phyloP scores from a whole-genome alignment of 2,797 vertebrate species.

The Limosa lapponica region DNA sequence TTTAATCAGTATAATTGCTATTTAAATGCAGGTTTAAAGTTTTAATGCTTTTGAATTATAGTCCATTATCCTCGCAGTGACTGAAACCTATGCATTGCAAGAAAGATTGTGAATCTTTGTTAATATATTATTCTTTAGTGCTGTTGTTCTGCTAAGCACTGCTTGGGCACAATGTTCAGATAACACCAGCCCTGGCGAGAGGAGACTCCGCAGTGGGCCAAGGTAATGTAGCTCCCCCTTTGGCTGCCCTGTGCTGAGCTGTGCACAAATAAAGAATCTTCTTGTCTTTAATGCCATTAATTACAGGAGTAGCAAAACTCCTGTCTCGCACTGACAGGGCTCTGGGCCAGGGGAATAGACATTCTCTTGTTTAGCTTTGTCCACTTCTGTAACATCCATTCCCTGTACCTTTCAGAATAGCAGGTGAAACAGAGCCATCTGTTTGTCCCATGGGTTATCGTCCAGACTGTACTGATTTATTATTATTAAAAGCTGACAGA shows the following conservation, averaged over 20 bases:
- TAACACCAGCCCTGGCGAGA: neutral
- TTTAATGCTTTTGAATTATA: constrained; percentile 35
- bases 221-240: neutral
- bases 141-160: neutral
- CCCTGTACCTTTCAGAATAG: neutral
- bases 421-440: neutral
- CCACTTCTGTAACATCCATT: neutral
- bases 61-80: constrained; percentile 10
- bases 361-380: neutral
- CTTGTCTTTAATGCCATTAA: neutral
- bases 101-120: neutral
- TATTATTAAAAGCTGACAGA: neutral
- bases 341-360: neutral
- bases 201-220: rapidly evolving
- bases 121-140: neutral
- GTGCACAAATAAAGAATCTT: neutral
- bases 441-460: neutral
- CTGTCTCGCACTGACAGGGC: no score
- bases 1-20: constrained; percentile 42
- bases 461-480: neutral
- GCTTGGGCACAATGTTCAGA: neutral
- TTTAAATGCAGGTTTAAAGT: constrained; percentile 30
- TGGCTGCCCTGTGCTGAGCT: neutral
- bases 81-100: neutral
- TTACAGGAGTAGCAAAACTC: neutral